A percentile compares a stretch with the other conserved stretches of the same genome.
phyloP scores from a whole-genome alignment of 2,113 vertebrate genomes.

The Condylura cristata region DNA sequence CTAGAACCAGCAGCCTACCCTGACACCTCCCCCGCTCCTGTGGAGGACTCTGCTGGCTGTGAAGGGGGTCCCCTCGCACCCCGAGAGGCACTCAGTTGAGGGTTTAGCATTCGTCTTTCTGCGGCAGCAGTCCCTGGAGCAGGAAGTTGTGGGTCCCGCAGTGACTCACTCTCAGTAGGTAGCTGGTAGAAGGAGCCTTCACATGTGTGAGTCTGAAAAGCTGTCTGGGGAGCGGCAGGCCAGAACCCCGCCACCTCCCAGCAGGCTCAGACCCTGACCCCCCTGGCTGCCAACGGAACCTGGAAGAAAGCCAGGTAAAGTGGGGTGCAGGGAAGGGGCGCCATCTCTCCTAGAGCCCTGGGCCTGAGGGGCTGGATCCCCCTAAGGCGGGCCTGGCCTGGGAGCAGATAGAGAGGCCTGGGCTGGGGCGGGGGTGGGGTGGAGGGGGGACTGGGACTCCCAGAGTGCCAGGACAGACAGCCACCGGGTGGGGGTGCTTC shows the following conservation, averaged over 20 bases:
- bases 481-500: not conserved
- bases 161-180: slow-evolving; percentile 64
- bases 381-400: not conserved
- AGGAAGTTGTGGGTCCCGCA: slow-evolving; percentile 74
- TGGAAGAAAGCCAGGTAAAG: slow-evolving; percentile 59
- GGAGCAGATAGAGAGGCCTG: not conserved
- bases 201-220: not conserved
- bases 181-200: not conserved
- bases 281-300: not conserved
- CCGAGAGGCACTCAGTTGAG: not conserved
- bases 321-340: not conserved
- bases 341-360: not conserved
- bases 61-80: not conserved
- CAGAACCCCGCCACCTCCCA: not conserved
- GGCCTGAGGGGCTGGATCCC: not conserved
- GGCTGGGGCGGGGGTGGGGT: not conserved
- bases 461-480: not conserved
- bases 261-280: not conserved
- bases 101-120: not conserved
- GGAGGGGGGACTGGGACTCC: too few species aligned
- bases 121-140: not conserved
- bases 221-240: not conserved
- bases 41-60: not conserved
- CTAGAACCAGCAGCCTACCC: not conserved
- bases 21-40: not conserved